phyloP scores from a whole-genome alignment of 64 coral and sea anemone genomes.

The Stichodactyla mertensii region DNA sequence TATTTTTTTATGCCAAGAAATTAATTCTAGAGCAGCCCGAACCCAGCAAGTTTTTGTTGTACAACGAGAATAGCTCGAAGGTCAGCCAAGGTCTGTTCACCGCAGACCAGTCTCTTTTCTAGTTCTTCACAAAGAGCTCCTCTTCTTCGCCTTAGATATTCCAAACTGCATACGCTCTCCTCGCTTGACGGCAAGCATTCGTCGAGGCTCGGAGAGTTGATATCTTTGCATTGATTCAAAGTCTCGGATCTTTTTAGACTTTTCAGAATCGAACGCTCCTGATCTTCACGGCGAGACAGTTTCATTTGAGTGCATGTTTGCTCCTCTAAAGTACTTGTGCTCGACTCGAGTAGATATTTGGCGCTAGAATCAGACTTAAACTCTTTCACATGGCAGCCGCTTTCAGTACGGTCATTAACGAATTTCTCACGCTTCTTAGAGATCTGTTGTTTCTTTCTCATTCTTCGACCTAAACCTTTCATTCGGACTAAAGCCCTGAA shows the following conservation, averaged over 20 bases:
- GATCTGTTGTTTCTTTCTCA: background rate
- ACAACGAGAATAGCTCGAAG: conserved; percentile 1
- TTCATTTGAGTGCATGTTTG: background rate
- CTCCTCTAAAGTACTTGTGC: background rate
- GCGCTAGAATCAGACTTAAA: conserved; percentile 8
- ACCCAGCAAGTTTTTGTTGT: background rate
- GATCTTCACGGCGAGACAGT: background rate
- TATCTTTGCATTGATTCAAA: background rate
- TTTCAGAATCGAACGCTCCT: background rate
- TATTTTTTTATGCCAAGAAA: background rate
- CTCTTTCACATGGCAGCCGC: background rate
- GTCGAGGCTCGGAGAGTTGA: background rate
- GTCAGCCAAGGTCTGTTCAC: background rate
- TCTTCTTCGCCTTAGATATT: background rate
- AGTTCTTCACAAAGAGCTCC: background rate
- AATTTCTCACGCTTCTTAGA: background rate
- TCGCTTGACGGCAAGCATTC: background rate
- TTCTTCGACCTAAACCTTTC: conserved; percentile 7
- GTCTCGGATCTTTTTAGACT: background rate
- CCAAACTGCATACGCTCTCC: background rate
- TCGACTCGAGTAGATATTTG: conserved; percentile 12
- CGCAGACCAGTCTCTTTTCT: background rate
- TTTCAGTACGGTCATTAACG: background rate
- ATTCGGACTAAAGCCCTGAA: conserved; percentile 15
- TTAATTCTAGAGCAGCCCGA: background rate